Conservation (phyloP, 2,797 vertebrate genomes). For the Limosa lapponica region DNA sequence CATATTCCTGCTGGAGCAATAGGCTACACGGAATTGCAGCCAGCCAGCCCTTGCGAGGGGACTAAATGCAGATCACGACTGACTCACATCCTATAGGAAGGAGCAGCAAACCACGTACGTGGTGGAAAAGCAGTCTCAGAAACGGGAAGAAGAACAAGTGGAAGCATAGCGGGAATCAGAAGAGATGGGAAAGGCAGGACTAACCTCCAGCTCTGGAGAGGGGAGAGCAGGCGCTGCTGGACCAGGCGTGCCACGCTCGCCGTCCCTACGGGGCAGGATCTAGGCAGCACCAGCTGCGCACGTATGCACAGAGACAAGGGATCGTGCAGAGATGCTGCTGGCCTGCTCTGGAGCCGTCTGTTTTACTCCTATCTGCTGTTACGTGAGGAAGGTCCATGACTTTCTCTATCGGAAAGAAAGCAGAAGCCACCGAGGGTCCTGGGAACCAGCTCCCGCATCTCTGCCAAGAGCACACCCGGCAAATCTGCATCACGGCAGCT, state of each 20-base stretch:
- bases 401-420: neutral
- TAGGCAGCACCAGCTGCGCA: neutral
- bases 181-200: neutral
- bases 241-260: neutral
- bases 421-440: neutral
- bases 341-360: neutral
- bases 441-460: neutral
- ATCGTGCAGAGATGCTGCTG: neutral
- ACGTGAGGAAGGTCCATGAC: fast-evolving
- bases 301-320: neutral
- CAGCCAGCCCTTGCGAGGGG: neutral
- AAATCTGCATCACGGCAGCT: neutral
- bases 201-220: neutral
- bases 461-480: neutral
- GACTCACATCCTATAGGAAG: constrained; percentile 61
- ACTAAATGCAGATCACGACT: neutral
- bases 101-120: neutral
- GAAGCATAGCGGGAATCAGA: neutral
- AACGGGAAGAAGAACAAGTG: neutral
- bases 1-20: neutral
- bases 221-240: neutral
- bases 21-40: neutral
- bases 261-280: neutral
- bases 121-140: neutral
- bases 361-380: neutral